Percentiles rank a stretch among this genome's conserved stretches.
phyloP scores from a whole-genome alignment of 2,113 vertebrate genomes.

The Phyllopteryx taeniolatus region DNA sequence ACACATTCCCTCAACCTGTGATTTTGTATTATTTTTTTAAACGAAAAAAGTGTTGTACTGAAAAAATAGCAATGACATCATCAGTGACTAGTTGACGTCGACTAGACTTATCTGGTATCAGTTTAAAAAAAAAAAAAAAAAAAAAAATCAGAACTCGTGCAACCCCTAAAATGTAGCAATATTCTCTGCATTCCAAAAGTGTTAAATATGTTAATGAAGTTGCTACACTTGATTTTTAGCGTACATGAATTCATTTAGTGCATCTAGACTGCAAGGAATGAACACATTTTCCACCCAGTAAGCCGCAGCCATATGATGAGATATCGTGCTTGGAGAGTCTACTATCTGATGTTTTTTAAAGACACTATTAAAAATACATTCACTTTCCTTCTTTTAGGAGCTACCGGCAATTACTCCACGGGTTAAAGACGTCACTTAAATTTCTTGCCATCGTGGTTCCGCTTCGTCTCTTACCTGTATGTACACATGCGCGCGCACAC shows the following conservation, averaged over 20 bases:
- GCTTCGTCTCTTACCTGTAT: conserved; percentile 26
- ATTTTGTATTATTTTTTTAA: no score
- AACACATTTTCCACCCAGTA: conserved; percentile 39
- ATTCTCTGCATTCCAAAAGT: background rate
- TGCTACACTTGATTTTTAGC: background rate
- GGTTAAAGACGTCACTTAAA: conserved; percentile 20
- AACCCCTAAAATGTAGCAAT: background rate
- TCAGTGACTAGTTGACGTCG: no score
- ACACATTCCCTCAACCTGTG: no score
- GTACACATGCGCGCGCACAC: conserved; percentile 9
- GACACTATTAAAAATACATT: conserved; percentile 53
- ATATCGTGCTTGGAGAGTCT: conserved; percentile 37
- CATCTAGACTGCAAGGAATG: conserved; percentile 40
- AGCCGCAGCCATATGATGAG: conserved; percentile 53
- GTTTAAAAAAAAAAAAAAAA: no score
- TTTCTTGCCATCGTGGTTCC: conserved; percentile 9
- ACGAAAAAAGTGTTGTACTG: no score
- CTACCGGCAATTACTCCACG: conserved; percentile 42
- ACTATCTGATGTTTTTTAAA: conserved; percentile 17
- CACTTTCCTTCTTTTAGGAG: conserved; percentile 40
- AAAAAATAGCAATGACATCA: no score
- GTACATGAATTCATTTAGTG: conserved; percentile 3
- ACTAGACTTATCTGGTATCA: background rate
- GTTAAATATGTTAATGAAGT: background rate
- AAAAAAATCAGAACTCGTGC: background rate